Conservation (phyloP, 1,140 invertebrate species). For the Platyscapa corneri region DNA sequence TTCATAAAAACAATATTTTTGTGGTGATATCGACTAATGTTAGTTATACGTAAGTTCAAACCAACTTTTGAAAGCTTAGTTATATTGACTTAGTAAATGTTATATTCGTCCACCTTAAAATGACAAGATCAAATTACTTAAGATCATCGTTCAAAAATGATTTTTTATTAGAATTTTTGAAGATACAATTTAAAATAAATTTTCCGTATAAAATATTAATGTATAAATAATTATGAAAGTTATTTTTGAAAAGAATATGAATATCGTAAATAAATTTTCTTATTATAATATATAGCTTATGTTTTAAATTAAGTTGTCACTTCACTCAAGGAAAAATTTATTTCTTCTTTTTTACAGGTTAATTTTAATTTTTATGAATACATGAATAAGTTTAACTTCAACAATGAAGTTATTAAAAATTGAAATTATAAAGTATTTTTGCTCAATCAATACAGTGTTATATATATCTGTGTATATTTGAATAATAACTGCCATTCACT, state of each 20-base stretch:
- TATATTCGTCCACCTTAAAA: neutral
- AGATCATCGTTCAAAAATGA: neutral
- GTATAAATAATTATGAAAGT: neutral
- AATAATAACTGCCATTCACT: no score
- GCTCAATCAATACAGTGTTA: neutral
- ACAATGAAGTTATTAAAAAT: neutral
- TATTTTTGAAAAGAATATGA: neutral
- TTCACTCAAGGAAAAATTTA: neutral
- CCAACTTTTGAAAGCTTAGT: neutral
- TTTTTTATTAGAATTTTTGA: no score
- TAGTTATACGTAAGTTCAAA: neutral
- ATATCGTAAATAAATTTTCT: neutral
- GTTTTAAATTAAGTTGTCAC: neutral
- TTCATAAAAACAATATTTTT: no score
- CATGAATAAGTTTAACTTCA: neutral
- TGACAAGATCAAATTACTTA: neutral
- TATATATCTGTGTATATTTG: no score
- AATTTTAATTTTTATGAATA: neutral
- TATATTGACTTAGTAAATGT: neutral
- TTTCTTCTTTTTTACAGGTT: neutral
- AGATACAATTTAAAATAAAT: neutral
- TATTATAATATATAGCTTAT: slow-evolving; percentile 6
- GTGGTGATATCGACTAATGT: no score
- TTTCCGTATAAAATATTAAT: neutral
- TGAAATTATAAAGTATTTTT: neutral